A percentile compares a stretch with the other conserved stretches of the same genome.
Evolutionary conservation across 1,140 invertebrate genomes (phyloP).

Genomic region (Bombus polaris): DNA sequence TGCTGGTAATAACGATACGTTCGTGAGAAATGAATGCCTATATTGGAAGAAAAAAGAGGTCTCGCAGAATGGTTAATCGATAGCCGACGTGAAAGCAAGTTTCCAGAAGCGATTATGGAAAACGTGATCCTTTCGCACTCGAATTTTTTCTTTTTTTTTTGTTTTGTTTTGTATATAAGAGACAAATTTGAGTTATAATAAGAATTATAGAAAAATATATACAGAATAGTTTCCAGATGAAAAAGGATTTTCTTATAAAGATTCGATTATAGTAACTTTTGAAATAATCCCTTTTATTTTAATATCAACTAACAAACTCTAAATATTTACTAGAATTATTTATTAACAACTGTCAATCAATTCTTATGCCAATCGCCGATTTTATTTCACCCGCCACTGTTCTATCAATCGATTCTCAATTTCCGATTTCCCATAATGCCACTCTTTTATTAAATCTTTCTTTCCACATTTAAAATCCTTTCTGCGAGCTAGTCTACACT

Average conservation of each 20-base stretch:
- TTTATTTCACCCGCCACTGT: background rate
- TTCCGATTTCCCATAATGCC: background rate
- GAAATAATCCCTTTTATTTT: background rate
- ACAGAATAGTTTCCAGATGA: background rate
- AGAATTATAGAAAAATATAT: background rate
- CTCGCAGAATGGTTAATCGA: background rate
- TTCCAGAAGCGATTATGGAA: background rate
- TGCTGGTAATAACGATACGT: background rate
- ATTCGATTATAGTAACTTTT: background rate
- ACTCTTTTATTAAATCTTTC: background rate
- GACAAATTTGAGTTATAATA: background rate
- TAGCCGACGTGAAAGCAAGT: background rate
- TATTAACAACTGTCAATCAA: too few relatives aligned
- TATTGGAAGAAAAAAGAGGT: background rate
- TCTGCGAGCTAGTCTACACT: background rate
- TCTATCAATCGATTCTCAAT: background rate
- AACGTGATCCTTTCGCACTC: background rate
- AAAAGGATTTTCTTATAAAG: background rate
- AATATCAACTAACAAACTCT: too few relatives aligned
- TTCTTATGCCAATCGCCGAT: background rate
- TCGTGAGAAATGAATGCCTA: background rate
- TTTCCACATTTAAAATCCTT: background rate
- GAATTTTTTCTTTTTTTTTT: background rate
- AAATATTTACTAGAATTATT: too few relatives aligned
- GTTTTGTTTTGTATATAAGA: too few relatives aligned